Conservation (phyloP, 2,888 invertebrate species). For the Melanchra persicariae region DNA sequence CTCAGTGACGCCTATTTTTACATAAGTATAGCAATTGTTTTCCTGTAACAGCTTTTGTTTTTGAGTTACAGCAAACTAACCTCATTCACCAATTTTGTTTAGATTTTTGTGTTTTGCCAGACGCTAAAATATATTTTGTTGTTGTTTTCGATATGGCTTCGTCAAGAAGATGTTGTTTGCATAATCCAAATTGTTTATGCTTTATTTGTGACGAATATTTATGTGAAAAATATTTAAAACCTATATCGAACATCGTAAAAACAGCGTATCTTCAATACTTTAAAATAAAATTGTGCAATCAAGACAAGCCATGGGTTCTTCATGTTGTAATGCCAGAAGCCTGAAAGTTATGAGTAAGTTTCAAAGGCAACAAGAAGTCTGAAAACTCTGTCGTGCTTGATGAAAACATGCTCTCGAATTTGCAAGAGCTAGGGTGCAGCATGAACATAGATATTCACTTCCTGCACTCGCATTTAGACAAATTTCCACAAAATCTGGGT, state of each 20-base stretch:
- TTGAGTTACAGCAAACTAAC: neutral
- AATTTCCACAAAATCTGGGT: too few species aligned
- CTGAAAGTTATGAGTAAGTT: too few species aligned
- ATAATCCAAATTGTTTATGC: neutral
- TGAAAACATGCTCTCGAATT: too few species aligned
- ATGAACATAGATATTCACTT: neutral
- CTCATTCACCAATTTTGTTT: neutral
- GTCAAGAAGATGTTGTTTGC: neutral
- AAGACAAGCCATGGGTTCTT: neutral
- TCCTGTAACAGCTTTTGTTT: neutral
- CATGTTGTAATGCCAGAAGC: neutral
- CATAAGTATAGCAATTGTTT: neutral
- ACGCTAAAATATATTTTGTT: neutral
- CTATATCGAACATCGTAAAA: neutral
- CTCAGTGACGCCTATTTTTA: neutral
- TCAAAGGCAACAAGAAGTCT: too few species aligned
- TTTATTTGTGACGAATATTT: neutral
- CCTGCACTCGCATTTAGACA: too few species aligned
- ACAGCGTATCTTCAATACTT: neutral
- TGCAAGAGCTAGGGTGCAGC: neutral
- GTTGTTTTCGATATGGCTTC: neutral
- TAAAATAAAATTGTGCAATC: neutral
- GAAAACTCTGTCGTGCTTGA: too few species aligned
- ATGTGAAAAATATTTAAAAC: neutral
- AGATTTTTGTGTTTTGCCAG: neutral